Base-by-base conservation (phyloP, 2,888 invertebrate species). In the Euphydryas editha region DNA sequence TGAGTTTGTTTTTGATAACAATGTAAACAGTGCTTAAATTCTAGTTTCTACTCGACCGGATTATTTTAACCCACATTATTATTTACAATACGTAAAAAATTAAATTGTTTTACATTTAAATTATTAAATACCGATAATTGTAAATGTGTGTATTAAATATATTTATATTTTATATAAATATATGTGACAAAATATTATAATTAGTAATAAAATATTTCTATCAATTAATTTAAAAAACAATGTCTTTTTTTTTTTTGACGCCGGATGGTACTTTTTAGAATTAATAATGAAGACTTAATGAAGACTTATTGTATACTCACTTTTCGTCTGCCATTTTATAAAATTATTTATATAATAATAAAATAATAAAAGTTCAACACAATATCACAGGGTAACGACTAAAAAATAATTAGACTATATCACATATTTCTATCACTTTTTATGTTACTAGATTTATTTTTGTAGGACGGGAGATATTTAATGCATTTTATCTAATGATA, bases 301-400 rank as follows among this genome's bases (percentile, higher is more conserved):
- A 46, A 59, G 24, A 46, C 1, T n/a, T 8, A 17, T 17, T 11
- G 17, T 8, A 54, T 76, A 89, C 90, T 89, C 70, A 90, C 90
- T 86, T 87, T 74, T 86, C 85, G 54, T 85, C 84, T 44, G 83
- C 83, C 90, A 90, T 90, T 74, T 63, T 78, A 30, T 51, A 49
- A 58, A 59, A 55, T 30, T 20, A 55, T 60, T 46, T 24, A 49
- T 54, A 64, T 62, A 65, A 21, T 18, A 44, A 64, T 64, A 36
- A 49, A 47, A 47, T n/a, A 65, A 54, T 47, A 68, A 68, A 75
- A 75, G 65, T 78, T 70, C 73, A 74, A 73, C 78, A 81, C 81
- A 83, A 80, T 86, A 86, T 86, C 86, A 87, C 87, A 87, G 83
- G 59, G 44, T 59, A 60, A 56, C 56, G 62, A 70, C 8, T 69